Conservation (phyloP, 2,888 invertebrate species). For the Drosophila anomalata region DNA sequence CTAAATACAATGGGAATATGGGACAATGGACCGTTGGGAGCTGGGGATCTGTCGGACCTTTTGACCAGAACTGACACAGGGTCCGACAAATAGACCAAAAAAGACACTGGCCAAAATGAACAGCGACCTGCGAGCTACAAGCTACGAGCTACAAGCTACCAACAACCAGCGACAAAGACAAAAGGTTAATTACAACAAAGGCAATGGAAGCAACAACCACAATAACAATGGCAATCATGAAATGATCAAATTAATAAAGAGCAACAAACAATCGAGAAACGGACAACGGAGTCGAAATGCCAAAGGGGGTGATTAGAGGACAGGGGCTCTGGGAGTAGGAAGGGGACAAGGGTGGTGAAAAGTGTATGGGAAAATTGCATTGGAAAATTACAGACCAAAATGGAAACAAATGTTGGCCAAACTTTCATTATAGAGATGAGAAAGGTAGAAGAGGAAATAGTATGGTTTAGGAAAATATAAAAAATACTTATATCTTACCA, state of each 20-base stretch:
- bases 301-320: constrained; percentile 48
- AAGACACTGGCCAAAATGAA: constrained; percentile 30
- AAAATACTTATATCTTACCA: too few relatives aligned
- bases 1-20: constrained; percentile 38
- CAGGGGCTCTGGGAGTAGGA: constrained; percentile 3
- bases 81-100: constrained; percentile 49
- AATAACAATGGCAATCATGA: constrained; percentile 61
- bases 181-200: constrained; percentile 78
- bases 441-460: not conserved
- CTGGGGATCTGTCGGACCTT: constrained; percentile 36
- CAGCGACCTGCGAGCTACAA: constrained; percentile 9
- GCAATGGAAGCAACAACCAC: constrained; percentile 34
- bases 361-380: constrained; percentile 66
- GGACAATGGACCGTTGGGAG: constrained; percentile 41
- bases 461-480: not conserved
- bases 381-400: constrained; percentile 57
- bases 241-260: constrained; percentile 79
- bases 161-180: constrained; percentile 61
- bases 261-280: constrained; percentile 53
- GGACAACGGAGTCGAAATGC: constrained; percentile 27
- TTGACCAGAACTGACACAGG: constrained; percentile 36
- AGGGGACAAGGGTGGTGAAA: constrained; percentile 37
- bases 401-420: constrained; percentile 51
- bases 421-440: constrained; percentile 15
- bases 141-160: too few relatives aligned